Base-by-base conservation (phyloP, 1,140 invertebrate species). In the Papilio polytes region DNA sequence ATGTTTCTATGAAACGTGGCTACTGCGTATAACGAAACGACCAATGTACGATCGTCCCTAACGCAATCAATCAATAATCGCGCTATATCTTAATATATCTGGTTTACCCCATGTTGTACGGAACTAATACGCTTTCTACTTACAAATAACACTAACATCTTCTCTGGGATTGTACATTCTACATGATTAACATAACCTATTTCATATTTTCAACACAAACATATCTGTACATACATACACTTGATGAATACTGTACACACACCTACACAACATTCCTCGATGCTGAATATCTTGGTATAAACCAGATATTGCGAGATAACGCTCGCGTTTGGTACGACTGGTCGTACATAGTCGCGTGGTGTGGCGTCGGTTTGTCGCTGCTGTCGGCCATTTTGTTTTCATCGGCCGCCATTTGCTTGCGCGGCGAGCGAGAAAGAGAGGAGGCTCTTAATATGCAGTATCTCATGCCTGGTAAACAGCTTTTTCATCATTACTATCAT, bases 401-500 rank as follows among this genome's bases (percentile, higher is more conserved):
- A 85, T 98, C 98, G 86, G 98, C 98, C 85, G 98, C 98, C 87
- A 97, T 98, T 95, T 99, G 98, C 95, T 97, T 99, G 93, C 96
- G 98, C 92, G 97, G 97, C 92, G 98, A 99, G 95, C 97, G 98
- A 93, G 98, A 98, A 95, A 96, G 97, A 93, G 98, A 99, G 95
- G 98, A 98, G 95, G 97, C 98, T 92, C 97, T 98, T 96, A 99
- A 99, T 96, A 98, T 99, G 97, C 98, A 99, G 96, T 99, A 99
- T 96, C 96, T 99, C 95, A 99, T 99, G 98, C 98, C 98, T 95
- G 98, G 98, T 99, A 97, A 90, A 82, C 73, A 74, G 48, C 82
- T 82, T 85, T 81, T 85, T 85, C 79, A 46, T 78, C 73, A 81
- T 80, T 80, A 53, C n/a, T 44, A 80, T 59, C 70, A 82, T 74